Conservation (phyloP, 1,140 invertebrate species). For the Dendroctonus ponderosae region DNA sequence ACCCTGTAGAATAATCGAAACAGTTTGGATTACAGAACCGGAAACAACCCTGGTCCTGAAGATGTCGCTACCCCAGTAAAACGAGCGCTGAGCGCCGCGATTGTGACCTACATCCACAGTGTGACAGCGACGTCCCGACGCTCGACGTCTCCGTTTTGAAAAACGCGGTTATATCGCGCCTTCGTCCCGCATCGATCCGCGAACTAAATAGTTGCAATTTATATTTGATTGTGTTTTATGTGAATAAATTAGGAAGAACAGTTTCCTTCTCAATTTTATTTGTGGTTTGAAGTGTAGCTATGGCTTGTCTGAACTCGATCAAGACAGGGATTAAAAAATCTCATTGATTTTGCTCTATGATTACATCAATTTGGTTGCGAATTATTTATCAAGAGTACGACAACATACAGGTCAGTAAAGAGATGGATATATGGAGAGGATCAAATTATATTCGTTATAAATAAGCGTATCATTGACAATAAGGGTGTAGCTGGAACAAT, state of each 20-base stretch:
- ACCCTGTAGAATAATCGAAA: too few species aligned
- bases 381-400: conserved; percentile 15
- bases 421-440: too few species aligned
- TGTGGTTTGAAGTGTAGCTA: conserved; percentile 2
- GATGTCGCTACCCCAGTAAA: conserved; percentile 21
- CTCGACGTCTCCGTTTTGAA: conserved; percentile 11
- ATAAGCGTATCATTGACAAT: too few species aligned
- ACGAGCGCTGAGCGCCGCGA: conserved; percentile 14
- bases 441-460: too few species aligned
- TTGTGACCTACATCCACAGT: conserved; percentile 25
- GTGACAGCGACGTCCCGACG: conserved; percentile 22
- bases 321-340: background rate
- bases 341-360: conserved; percentile 17
- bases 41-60: conserved; percentile 11
- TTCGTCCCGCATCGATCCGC: conserved; percentile 21
- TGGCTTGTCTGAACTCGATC: background rate
- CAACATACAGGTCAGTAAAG: conserved; percentile 14
- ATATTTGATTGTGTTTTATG: background rate
- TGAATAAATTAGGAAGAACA: background rate
- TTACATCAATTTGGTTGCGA: conserved; percentile 10
- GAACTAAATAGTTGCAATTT: background rate
- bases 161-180: background rate
- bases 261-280: background rate
- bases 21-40: too few species aligned
- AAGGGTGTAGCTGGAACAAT: too few species aligned